phyloP scores from a whole-genome alignment of 2,797 vertebrate genomes.

The Myiotriccus ornatus region DNA sequence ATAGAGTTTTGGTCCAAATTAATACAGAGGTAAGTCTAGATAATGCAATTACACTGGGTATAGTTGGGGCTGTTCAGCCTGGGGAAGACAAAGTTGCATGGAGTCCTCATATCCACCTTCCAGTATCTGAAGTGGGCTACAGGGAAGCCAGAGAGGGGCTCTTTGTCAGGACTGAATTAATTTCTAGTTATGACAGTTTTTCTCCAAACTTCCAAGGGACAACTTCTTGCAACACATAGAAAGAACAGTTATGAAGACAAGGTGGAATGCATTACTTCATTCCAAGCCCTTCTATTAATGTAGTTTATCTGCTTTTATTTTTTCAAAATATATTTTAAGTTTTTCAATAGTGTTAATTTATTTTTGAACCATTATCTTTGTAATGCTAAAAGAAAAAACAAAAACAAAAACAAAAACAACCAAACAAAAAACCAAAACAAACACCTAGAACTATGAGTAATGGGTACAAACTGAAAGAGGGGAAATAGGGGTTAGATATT shows the following conservation, averaged over 20 bases:
- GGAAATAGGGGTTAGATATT: too few relatives aligned
- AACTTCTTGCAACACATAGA: background rate
- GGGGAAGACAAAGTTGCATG: background rate
- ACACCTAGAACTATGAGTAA: background rate
- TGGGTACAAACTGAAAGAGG: background rate
- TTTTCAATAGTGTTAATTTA: background rate
- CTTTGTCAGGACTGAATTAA: background rate
- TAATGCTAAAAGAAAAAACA: background rate
- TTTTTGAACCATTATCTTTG: background rate
- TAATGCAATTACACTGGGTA: rapidly evolving
- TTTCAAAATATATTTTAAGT: background rate
- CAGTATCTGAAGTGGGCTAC: too few relatives aligned
- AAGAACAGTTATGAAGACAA: background rate
- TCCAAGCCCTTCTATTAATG: background rate
- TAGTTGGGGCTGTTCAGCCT: background rate
- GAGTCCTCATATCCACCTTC: background rate
- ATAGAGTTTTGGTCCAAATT: background rate
- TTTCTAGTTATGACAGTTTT: background rate
- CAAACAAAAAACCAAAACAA: background rate
- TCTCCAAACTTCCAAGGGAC: background rate
- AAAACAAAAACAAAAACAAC: background rate
- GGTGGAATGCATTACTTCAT: background rate
- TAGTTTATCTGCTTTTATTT: background rate
- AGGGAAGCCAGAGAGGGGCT: background rate
- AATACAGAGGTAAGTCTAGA: background rate